Percentiles rank a stretch among this genome's conserved stretches.
Evolutionary conservation across 2,113 vertebrate species (phyloP).

Genomic region (Heterocephalus glaber): DNA sequence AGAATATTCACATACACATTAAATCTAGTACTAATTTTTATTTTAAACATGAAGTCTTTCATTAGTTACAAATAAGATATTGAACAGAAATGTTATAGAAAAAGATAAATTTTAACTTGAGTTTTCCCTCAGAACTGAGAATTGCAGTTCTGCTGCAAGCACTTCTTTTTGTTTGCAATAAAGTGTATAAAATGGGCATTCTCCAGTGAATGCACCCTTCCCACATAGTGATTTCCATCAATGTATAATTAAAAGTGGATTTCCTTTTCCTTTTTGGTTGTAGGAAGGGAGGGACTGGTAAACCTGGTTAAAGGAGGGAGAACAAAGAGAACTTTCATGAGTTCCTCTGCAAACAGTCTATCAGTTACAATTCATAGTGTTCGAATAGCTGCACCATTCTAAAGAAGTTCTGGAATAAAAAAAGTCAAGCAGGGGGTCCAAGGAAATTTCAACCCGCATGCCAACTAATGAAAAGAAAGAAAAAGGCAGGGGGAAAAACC

Average conservation of each 20-base stretch:
- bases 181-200: slow-evolving; percentile 84
- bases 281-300: slow-evolving; percentile 82
- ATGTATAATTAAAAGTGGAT: slow-evolving; percentile 90
- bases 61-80: slow-evolving; percentile 7
- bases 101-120: slow-evolving; percentile 79
- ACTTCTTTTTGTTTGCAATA: slow-evolving; percentile 80
- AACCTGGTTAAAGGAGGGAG: slow-evolving; percentile 86
- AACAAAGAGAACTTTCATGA: slow-evolving; percentile 90
- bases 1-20: not conserved
- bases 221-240: slow-evolving; percentile 86
- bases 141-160: slow-evolving; percentile 68
- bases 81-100: slow-evolving; percentile 54
- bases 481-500: slow-evolving; percentile 82
- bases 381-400: slow-evolving; percentile 86
- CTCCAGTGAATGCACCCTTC: slow-evolving; percentile 84
- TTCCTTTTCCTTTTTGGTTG: slow-evolving; percentile 86
- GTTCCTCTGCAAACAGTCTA: slow-evolving; percentile 88
- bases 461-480: slow-evolving; percentile 87
- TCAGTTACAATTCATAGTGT: slow-evolving; percentile 89
- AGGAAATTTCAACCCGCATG: slow-evolving; percentile 86
- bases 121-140: slow-evolving; percentile 62
- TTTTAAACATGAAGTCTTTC: slow-evolving; percentile 14
- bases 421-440: slow-evolving; percentile 89
- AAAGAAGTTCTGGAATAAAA: slow-evolving; percentile 85
- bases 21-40: not conserved